These are phyloP conservation scores for Tipula lateralis DNA, from an alignment of 2,888 invertebrate species.

Conservation along the genomic window DNA sequence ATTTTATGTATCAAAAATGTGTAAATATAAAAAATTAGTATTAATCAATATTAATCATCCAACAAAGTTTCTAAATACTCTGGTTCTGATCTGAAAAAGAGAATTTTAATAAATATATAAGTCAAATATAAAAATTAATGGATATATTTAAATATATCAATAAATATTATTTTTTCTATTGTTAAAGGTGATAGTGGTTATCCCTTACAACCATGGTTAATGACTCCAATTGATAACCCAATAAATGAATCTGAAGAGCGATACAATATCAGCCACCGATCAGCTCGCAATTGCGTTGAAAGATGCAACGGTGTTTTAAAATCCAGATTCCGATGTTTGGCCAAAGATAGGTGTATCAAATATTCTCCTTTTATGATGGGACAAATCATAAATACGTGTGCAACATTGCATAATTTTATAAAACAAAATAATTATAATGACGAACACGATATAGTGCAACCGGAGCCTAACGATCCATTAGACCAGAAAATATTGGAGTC, in stretches of 20 bases:
- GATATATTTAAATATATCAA: background rate
- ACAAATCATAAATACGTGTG: background rate
- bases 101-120: background rate
- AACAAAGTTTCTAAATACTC: background rate
- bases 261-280: background rate
- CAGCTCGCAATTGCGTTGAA: background rate
- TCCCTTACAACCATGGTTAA: background rate
- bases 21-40: background rate
- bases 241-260: background rate
- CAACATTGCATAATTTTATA: background rate
- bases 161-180: background rate
- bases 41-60: background rate
- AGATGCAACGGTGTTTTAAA: background rate
- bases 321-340: background rate
- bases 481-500: no score
- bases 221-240: background rate
- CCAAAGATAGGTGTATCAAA: background rate
- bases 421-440: background rate
- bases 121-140: background rate
- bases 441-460: background rate
- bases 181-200: background rate
- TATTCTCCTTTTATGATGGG: background rate
- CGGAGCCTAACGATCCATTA: background rate
- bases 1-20: background rate
- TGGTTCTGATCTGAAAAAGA: background rate